Evolutionary conservation across 2,888 invertebrate genomes (phyloP).

Genomic region (Drosophila kanekoi): DNA sequence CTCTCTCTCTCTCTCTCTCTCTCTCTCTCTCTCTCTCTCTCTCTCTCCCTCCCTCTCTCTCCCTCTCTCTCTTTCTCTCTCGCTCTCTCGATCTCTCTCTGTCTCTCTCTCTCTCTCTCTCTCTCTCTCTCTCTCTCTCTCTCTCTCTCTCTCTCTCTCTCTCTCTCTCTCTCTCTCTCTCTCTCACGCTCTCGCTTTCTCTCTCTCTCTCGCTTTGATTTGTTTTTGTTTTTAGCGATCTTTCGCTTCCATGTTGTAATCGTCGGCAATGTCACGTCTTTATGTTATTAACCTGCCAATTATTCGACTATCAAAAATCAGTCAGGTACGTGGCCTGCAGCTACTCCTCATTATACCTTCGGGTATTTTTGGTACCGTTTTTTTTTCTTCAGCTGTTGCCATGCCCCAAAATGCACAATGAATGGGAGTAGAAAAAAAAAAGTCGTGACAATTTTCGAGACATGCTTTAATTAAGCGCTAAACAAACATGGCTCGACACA

Average conservation of each 20-base stretch:
- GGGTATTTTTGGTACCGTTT: slow-evolving; percentile 41
- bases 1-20: not conserved
- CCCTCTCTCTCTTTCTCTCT: not conserved
- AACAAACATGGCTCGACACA: slow-evolving; percentile 63
- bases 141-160: not conserved
- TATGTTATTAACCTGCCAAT: slow-evolving; percentile 71
- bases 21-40: slow-evolving; percentile 2
- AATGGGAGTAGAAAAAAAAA: slow-evolving; percentile 10
- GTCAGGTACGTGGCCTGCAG: slow-evolving; percentile 45
- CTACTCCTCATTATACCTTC: slow-evolving; percentile 43
- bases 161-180: not conserved
- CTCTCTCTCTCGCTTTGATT: slow-evolving; percentile 3
- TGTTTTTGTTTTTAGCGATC: slow-evolving; percentile 30
- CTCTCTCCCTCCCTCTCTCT: not conserved
- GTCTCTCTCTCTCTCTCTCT: not conserved
- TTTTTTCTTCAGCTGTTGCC: slow-evolving; percentile 27
- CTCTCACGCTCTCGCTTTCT: not conserved
- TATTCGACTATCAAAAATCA: slow-evolving; percentile 62
- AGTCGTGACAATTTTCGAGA: slow-evolving; percentile 66
- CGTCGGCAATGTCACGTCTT: slow-evolving; percentile 56
- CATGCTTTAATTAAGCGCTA: slow-evolving; percentile 57
- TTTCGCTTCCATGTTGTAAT: slow-evolving; percentile 62
- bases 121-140: not conserved
- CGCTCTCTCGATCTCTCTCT: not conserved
- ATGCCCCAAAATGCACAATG: slow-evolving; percentile 38